Evolutionary conservation across 2,113 vertebrate species (phyloP).

Genomic region (Herpailurus yagouaroundi): DNA sequence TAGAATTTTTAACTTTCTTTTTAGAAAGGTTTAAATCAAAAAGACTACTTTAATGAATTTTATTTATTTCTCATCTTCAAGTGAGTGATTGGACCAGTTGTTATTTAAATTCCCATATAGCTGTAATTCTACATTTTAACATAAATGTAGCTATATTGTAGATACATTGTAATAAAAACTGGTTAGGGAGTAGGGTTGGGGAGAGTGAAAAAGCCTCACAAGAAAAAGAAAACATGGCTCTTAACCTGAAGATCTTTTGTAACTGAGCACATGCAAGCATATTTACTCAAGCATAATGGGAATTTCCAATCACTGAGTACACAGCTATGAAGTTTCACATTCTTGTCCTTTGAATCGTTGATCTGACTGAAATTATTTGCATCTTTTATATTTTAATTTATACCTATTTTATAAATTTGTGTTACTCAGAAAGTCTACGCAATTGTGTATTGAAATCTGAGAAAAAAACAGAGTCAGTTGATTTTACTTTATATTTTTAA

Average conservation of each 20-base stretch:
- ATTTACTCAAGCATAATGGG: neutral
- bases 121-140: neutral
- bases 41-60: neutral
- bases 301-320: neutral
- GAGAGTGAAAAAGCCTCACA: neutral
- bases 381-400: neutral
- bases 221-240: neutral
- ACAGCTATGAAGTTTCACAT: neutral
- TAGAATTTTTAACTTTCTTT: neutral
- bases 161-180: neutral
- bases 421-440: neutral
- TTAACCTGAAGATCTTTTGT: neutral
- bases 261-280: neutral
- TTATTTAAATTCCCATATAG: neutral
- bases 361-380: neutral
- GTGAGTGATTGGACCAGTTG: neutral
- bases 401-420: neutral
- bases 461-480: neutral
- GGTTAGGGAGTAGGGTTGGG: neutral
- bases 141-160: neutral
- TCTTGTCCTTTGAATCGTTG: neutral
- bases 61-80: constrained; percentile 3
- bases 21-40: neutral
- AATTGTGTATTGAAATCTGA: neutral
- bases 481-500: constrained; percentile 12